Conservation (phyloP, 2,797 vertebrate genomes). For the Poeciliopsis infans region DNA sequence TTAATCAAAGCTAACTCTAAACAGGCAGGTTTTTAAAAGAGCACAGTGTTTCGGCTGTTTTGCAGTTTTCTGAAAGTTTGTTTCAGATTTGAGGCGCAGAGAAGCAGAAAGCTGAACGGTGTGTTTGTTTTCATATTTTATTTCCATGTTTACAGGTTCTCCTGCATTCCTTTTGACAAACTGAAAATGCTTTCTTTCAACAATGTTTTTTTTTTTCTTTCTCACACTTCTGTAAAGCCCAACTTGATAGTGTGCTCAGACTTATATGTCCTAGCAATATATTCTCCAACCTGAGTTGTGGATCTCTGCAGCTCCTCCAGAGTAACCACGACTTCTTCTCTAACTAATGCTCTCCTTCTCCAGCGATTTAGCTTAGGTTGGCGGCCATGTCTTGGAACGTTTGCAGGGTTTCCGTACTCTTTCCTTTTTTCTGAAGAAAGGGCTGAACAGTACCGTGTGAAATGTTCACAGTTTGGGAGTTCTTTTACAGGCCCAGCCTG, state of each 20-base stretch:
- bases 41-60: no score
- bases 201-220: background rate
- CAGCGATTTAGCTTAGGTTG: background rate
- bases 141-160: background rate
- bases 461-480: background rate
- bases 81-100: no score
- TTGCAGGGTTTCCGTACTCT: background rate
- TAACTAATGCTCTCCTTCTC: background rate
- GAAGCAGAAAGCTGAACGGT: background rate
- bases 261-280: background rate
- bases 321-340: background rate
- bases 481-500: background rate
- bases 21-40: no score
- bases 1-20: no score
- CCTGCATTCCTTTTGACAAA: background rate
- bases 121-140: background rate
- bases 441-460: background rate
- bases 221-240: background rate
- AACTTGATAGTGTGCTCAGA: background rate
- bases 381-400: background rate
- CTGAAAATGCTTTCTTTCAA: background rate
- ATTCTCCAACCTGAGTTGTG: background rate
- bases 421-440: background rate
- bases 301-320: background rate
- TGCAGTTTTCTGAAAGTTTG: no score